Conservation (phyloP, 2,797 vertebrate genomes). For the Sebastes cheni region DNA sequence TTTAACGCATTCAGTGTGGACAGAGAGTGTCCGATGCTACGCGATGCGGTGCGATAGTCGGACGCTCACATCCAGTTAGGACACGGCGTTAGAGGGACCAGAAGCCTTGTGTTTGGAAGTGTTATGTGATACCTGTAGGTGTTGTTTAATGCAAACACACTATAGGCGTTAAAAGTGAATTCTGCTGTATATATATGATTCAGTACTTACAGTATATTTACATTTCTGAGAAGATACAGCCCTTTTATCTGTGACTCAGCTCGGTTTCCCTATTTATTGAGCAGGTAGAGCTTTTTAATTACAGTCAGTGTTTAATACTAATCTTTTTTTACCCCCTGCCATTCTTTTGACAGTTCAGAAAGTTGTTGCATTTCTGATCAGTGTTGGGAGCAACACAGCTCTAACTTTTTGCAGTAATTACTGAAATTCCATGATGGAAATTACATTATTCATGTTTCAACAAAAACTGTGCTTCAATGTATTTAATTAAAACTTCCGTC, state of each 20-base stretch:
- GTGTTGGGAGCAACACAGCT: neutral
- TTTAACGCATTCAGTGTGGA: no score
- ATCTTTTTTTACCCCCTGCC: neutral
- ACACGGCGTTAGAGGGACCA: neutral
- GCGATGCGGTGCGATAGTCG: no score
- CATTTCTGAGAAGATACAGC: neutral
- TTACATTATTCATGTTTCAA: neutral
- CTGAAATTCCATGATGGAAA: neutral
- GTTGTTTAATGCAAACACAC: neutral
- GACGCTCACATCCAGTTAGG: no score
- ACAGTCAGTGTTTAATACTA: neutral
- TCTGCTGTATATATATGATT: neutral
- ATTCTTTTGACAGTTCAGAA: neutral
- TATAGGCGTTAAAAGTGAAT: neutral
- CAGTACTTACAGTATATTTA: neutral
- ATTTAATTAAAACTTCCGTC: neutral
- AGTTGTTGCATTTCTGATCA: neutral
- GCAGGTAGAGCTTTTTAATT: neutral
- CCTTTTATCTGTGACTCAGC: neutral
- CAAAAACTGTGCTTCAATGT: neutral
- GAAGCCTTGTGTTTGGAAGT: neutral
- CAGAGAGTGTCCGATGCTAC: no score
- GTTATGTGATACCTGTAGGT: neutral
- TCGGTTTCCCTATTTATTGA: neutral
- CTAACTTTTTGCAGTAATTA: neutral